Evolutionary conservation across 2,113 vertebrate genomes (phyloP).

Genomic region (Osmerus eperlanus): DNA sequence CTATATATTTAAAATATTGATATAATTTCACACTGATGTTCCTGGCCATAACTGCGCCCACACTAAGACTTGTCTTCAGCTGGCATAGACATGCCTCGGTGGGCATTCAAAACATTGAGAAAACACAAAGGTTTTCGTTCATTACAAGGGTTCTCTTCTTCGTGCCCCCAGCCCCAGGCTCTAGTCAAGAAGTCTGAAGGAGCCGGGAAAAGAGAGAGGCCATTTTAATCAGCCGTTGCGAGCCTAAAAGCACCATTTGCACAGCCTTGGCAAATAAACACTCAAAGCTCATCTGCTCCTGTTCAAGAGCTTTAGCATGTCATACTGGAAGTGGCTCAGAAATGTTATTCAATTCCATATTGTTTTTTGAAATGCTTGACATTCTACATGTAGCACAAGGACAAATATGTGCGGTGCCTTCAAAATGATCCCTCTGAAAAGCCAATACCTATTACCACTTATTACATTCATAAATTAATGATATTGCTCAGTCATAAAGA

Average conservation of each 20-base stretch:
- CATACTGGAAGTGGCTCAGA: too few species aligned
- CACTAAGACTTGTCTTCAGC: too few species aligned
- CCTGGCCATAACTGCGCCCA: too few species aligned
- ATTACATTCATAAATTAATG: constrained; percentile 59
- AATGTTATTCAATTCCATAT: constrained; percentile 18
- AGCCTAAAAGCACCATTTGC: constrained; percentile 24
- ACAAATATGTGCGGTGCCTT: constrained; percentile 5
- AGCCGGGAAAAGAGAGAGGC: constrained; percentile 29
- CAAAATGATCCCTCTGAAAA: constrained; percentile 50
- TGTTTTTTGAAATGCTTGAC: neutral
- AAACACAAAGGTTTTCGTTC: neutral
- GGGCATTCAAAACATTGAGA: too few species aligned
- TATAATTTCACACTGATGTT: too few species aligned
- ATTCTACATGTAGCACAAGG: neutral
- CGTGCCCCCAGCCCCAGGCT: constrained; percentile 6
- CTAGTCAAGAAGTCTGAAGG: constrained; percentile 39
- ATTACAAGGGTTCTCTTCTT: neutral
- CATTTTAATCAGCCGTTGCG: constrained; percentile 55
- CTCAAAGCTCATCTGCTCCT: neutral
- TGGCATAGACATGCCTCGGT: too few species aligned
- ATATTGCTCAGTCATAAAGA: constrained; percentile 55
- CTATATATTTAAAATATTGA: too few species aligned
- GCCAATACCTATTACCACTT: constrained; percentile 55
- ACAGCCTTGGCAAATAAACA: constrained; percentile 23
- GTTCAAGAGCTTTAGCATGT: too few species aligned